Evolutionary conservation across 2,797 vertebrate species (phyloP).

Genomic region (Petrocephalus schoutedeni): DNA sequence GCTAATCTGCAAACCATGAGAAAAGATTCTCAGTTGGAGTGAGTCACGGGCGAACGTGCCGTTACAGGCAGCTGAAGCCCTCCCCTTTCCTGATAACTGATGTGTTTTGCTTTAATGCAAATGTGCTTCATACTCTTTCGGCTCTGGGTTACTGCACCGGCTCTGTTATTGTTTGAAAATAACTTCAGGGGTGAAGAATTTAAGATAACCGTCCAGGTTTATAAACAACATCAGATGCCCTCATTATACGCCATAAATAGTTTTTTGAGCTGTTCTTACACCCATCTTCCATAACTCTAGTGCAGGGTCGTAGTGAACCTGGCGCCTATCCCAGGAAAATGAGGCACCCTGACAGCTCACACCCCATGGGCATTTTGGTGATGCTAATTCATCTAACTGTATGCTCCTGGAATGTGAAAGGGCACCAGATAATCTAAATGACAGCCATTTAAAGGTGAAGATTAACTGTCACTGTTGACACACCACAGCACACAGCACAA

Average conservation of each 20-base stretch:
- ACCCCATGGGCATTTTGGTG: background rate
- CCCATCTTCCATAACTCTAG: background rate
- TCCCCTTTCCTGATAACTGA: background rate
- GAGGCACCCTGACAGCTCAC: background rate
- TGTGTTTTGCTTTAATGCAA: background rate
- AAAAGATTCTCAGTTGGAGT: background rate
- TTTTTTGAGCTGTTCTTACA: background rate
- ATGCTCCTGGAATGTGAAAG: background rate
- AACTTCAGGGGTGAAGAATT: background rate
- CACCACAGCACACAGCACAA: too few species aligned
- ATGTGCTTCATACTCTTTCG: background rate
- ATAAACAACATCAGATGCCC: background rate
- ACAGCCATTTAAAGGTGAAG: background rate
- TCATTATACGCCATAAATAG: background rate
- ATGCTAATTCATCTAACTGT: background rate
- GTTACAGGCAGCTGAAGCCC: constrained; percentile 30
- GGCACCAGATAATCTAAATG: background rate
- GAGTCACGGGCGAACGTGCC: constrained; percentile 28
- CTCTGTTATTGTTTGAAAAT: constrained; percentile 2
- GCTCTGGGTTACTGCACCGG: background rate
- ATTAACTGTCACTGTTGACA: too few species aligned
- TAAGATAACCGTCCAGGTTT: background rate
- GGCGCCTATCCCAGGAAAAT: background rate
- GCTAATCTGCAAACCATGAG: constrained; percentile 19
- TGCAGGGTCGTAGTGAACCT: background rate